Evolutionary conservation across 2,797 vertebrate genomes (phyloP).

Genomic region (Acomys russatus): DNA sequence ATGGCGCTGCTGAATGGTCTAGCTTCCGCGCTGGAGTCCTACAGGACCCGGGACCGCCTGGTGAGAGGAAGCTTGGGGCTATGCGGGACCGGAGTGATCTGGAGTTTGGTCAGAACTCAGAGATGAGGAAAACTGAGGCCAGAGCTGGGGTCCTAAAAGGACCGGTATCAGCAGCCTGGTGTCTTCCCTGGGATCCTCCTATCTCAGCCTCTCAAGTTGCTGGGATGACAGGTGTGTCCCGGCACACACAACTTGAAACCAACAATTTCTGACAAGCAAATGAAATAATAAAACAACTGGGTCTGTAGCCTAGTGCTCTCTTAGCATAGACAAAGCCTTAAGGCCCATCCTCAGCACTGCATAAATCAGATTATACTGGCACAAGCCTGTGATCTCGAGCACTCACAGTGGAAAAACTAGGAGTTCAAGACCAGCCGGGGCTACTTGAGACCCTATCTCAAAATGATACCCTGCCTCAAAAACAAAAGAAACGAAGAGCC

Average conservation of each 20-base stretch:
- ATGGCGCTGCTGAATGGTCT: conserved; percentile 91
- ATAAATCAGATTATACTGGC: background rate
- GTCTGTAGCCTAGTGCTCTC: background rate
- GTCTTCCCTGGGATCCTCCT: background rate
- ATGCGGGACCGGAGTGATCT: background rate
- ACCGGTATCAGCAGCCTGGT: background rate
- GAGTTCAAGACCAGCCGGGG: background rate
- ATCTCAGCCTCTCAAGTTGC: background rate
- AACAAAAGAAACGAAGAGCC: background rate
- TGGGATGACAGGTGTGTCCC: background rate
- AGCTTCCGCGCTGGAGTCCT: conserved; percentile 92
- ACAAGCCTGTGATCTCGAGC: background rate
- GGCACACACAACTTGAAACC: background rate
- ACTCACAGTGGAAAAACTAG: too few relatives aligned
- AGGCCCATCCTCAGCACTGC: background rate
- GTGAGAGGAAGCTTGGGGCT: conserved; percentile 89
- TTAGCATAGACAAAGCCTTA: background rate
- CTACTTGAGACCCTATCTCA: background rate
- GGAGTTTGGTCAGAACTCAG: background rate
- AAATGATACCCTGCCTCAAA: background rate
- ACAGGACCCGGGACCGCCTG: conserved; percentile 95
- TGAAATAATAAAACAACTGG: background rate
- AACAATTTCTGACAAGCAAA: conserved; percentile 24
- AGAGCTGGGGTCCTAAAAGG: background rate
- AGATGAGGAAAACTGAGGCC: background rate